These are phyloP conservation scores for Cotesia typhae DNA, from an alignment of 1,140 invertebrate genomes.

Conservation along the genomic window DNA sequence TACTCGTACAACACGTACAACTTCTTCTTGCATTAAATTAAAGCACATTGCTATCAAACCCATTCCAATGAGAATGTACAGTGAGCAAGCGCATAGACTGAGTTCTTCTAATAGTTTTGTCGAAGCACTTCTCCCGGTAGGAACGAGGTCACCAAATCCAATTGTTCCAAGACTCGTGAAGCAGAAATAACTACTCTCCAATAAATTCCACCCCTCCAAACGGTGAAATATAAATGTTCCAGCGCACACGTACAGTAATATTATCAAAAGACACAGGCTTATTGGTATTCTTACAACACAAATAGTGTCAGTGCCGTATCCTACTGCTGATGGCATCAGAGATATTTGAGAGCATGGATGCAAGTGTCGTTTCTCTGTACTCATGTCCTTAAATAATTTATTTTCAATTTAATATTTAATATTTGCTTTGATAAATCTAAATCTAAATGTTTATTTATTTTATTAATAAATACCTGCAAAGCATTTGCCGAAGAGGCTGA, in stretches of 20 bases:
- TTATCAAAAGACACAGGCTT: slow-evolving; percentile 86
- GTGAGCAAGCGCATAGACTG: slow-evolving; percentile 80
- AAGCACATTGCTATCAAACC: slow-evolving; percentile 97
- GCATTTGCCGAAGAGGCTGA: slow-evolving; percentile 56
- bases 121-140: slow-evolving; percentile 75
- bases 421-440: background rate
- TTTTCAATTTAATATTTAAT: no score
- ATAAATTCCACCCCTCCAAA: slow-evolving; percentile 87
- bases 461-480: slow-evolving; percentile 49
- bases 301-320: slow-evolving; percentile 52
- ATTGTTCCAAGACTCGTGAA: slow-evolving; percentile 91
- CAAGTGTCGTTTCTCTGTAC: slow-evolving; percentile 40
- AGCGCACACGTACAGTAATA: slow-evolving; percentile 88
- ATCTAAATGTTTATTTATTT: background rate
- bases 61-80: slow-evolving; percentile 94
- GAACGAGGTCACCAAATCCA: slow-evolving; percentile 86
- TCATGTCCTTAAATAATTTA: slow-evolving; percentile 26
- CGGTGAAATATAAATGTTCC: slow-evolving; percentile 92
- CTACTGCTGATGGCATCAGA: slow-evolving; percentile 47
- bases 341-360: slow-evolving; percentile 55
- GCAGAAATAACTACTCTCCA: slow-evolving; percentile 93
- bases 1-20: slow-evolving; percentile 74
- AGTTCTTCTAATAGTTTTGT: slow-evolving; percentile 78
- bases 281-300: slow-evolving; percentile 80
- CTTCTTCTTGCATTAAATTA: slow-evolving; percentile 93